Evolutionary conservation across 2,797 vertebrate species (phyloP).

Genomic region (Sibirionetta formosa): DNA sequence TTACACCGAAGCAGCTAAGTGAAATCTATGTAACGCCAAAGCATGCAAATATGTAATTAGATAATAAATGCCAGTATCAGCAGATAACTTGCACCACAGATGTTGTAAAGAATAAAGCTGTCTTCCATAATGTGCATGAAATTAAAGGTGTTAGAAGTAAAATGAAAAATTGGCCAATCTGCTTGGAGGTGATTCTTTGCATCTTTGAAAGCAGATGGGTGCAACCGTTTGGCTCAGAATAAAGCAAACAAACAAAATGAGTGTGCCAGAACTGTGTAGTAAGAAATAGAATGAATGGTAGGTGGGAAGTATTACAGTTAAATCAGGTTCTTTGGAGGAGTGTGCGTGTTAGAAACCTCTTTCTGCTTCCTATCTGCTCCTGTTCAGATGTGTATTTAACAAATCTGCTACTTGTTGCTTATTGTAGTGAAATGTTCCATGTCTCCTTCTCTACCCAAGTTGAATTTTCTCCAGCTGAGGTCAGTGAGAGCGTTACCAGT

Average conservation of each 20-base stretch:
- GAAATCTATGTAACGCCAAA: background rate
- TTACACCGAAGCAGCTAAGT: background rate
- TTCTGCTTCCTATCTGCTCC: background rate
- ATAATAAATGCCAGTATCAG: background rate
- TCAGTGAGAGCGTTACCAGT: background rate
- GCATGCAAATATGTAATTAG: background rate
- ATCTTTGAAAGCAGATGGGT: background rate
- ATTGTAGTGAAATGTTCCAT: background rate
- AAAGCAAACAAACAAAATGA: background rate
- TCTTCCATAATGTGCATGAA: background rate
- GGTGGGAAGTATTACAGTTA: background rate
- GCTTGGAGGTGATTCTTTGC: background rate
- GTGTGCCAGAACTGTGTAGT: background rate
- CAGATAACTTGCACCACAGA: background rate
- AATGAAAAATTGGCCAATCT: background rate
- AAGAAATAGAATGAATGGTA: background rate
- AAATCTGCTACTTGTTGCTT: background rate
- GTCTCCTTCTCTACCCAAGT: background rate
- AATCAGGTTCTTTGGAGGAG: background rate
- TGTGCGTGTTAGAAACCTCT: background rate
- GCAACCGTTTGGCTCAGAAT: background rate
- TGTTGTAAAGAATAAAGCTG: background rate
- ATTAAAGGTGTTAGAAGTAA: background rate
- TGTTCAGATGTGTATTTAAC: background rate
- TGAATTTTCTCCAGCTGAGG: background rate